Base-by-base conservation (phyloP, 2,797 vertebrate species). In the Sebastes cheni region DNA sequence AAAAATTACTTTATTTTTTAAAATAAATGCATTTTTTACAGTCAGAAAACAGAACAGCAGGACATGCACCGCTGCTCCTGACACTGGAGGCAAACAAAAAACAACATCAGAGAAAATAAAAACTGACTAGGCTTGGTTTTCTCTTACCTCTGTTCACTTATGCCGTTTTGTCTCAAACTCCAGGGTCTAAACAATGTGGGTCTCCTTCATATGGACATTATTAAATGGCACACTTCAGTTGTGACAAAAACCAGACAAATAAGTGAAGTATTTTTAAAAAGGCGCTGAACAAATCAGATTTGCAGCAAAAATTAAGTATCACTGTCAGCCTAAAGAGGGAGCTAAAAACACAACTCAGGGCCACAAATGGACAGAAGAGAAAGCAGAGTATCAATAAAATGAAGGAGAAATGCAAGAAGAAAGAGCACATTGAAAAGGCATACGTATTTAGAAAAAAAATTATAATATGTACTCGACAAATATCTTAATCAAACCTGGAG, bases 21-120 rank as follows among this genome's bases (percentile, higher is more conserved):
- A 96, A 96, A 95, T 95, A 96, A 96, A 96, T 96, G 95, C 95
- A 95, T 91, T 95, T 94, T 96, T 95, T 96, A 96, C 95, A 96
- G 94, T 95, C 94, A 93, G 87, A 94, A 92, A 93, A 89, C 90
- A 78, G 83, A 87, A 46, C 80, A 92, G 89, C 93, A 95, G 93
- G 94, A 90, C 95, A 96, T 96, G 95, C 95, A 94, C 89, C 30
- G 84, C 91, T 82, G 89, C 90, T 93, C 88, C 84, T 30, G 91
- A 94, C 91, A 91, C 90, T 87, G 88, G 85, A 94, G 90, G 91
- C 91, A 93, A 93, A 93, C 88, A 83, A 89, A 88, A 86, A 86
- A 89, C 68, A 78, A 81, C 68, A 67, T 78, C 73, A 75, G 76
- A 81, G 77, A 74, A 76, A 85, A 79, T 76, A 84, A 79, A 84